Base-by-base conservation (phyloP, 2,888 invertebrate species). In the Phorcus lineatus region DNA sequence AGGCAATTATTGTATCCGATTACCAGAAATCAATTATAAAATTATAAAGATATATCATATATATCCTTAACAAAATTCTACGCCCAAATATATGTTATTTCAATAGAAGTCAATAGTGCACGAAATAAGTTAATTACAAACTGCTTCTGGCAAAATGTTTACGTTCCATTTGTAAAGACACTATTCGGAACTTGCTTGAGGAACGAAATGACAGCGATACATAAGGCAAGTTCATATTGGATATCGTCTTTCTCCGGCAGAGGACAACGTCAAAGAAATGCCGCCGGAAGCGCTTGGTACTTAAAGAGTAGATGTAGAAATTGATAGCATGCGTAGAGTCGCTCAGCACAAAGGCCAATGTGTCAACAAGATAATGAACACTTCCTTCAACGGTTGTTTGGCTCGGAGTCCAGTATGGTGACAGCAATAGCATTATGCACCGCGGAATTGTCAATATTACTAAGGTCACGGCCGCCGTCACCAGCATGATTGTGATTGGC, bases 261-360 rank as follows among this genome's bases (percentile, higher is more conserved):
- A 84, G 83, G 16, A 88, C 55, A n/a, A 86, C 66, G 11, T 82
- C 80, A 0, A 81, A 36, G 77, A 89, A 87, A 66, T 86, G 86
- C 3, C 82, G 74, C 16, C 89, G 83, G 80, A 90, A 90, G 76
- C 83, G 86, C 67, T 82, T 81, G 0, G 88, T 88, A 28, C 87
- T 88, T 4, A 88, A 79, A 74, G 87, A 88, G 76, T 90, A 90
- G 9, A 90, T 76, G 76, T 89, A 90, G 80, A 90, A 90, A 74
- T 90, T 90, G 31, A 89, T 80, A 16, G 88, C 88, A 79, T 90
- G 90, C 53, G 88, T 88, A 0, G 88, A 80, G 81, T 89, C 89
- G 0, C 86, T 81, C 40, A 90, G 78, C 11, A 89, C 57, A 67
- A 85, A 88, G 62, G 82, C 57, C 19, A 84, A 53, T 54, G 82